Conservation (phyloP, 2,113 vertebrate species). For the Climacteris rufus region DNA sequence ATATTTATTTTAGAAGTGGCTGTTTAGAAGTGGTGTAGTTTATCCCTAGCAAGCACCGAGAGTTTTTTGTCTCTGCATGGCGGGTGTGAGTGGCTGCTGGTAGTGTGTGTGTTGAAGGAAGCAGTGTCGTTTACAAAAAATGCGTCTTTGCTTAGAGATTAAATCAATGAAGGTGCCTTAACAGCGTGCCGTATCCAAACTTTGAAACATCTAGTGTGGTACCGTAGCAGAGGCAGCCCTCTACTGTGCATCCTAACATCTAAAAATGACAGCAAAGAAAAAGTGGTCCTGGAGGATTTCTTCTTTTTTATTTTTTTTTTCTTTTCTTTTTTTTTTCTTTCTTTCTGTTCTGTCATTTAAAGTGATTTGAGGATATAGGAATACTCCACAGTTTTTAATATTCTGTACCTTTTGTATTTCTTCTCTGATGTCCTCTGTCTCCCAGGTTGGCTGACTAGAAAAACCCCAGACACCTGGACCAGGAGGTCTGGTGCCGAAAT, state of each 20-base stretch:
- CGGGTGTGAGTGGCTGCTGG: constrained; percentile 29
- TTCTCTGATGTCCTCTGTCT: background rate
- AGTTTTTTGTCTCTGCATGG: constrained; percentile 19
- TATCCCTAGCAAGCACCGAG: background rate
- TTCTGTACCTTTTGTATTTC: background rate
- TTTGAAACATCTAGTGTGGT: background rate
- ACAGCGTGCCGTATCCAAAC: constrained; percentile 1
- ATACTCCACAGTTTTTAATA: background rate
- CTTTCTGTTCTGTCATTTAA: background rate
- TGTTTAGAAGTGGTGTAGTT: constrained; percentile 1
- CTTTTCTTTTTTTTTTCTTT: background rate
- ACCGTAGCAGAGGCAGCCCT: constrained; percentile 8
- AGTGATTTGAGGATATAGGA: background rate
- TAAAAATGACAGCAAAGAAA: background rate
- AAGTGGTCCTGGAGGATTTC: background rate
- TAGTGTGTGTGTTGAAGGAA: background rate
- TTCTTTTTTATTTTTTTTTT: background rate
- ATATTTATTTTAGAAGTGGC: constrained; percentile 48
- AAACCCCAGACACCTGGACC: background rate
- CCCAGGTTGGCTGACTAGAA: background rate
- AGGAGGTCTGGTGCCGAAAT: background rate
- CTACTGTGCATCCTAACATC: background rate
- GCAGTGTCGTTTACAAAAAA: constrained; percentile 33
- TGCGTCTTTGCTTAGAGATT: constrained; percentile 13
- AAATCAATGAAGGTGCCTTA: constrained; percentile 32